phyloP scores from a whole-genome alignment of 2,113 vertebrate genomes.

The Hemibagrus wyckioides region DNA sequence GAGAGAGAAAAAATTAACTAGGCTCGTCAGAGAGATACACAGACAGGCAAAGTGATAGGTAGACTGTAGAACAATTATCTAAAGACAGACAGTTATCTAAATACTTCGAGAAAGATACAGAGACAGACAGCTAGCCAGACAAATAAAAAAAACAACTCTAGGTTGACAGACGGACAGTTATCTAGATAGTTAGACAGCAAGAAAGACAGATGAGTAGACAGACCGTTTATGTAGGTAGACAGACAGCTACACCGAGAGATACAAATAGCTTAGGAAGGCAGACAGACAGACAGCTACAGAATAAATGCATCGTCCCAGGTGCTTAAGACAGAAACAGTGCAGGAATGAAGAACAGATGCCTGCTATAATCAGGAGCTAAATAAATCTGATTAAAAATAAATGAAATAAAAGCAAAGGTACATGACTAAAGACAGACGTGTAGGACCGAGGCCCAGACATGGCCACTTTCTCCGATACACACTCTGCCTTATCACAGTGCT shows the following conservation, averaged over 20 bases:
- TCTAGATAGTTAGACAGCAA: background rate
- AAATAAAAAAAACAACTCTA: background rate
- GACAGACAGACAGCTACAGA: background rate
- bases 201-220: background rate
- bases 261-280: background rate
- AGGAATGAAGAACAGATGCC: background rate
- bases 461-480: constrained; percentile 13
- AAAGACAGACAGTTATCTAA: background rate
- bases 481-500: constrained; percentile 36
- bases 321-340: background rate
- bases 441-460: constrained; percentile 23
- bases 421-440: constrained; percentile 31
- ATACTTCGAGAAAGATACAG: background rate
- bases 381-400: background rate
- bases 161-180: background rate
- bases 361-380: background rate
- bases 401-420: constrained; percentile 14
- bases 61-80: background rate
- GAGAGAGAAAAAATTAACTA: background rate
- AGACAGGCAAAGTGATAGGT: background rate
- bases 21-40: background rate
- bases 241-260: constrained; percentile 11
- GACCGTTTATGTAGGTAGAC: too few relatives aligned
- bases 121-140: background rate
- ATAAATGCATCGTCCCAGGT: background rate